Percentiles rank a stretch among this genome's conserved stretches.
Conservation (phyloP, 2,888 invertebrate species). For the Tetheella fluctuosa region DNA sequence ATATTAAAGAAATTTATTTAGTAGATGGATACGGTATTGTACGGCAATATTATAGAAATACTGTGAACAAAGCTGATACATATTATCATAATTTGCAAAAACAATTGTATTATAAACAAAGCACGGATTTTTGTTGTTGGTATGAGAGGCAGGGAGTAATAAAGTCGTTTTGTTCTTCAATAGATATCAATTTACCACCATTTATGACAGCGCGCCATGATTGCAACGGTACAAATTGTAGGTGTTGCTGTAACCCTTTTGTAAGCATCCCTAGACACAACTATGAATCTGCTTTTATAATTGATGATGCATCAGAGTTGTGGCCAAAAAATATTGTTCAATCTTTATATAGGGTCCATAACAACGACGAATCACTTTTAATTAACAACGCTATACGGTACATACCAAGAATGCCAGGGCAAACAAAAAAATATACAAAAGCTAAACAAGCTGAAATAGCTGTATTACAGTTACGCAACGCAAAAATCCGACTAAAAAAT, state of each 20-base stretch:
- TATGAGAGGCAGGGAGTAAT: conserved; percentile 31
- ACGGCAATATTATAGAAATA: neutral
- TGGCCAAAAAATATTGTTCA: neutral
- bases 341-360: neutral
- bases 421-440: neutral
- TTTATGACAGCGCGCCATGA: neutral
- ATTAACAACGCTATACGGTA: neutral
- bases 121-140: conserved; percentile 44
- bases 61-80: neutral
- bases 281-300: neutral
- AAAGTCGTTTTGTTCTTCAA: neutral
- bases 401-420: neutral
- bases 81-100: neutral
- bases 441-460: neutral
- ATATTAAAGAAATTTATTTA: neutral
- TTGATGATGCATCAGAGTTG: neutral
- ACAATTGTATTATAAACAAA: neutral
- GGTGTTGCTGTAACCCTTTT: conserved; percentile 37
- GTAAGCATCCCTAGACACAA: neutral
- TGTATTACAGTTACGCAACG: neutral
- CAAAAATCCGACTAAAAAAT: conserved; percentile 14
- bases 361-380: conserved; percentile 9
- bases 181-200: neutral
- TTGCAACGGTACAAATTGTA: conserved; percentile 31
- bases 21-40: neutral